Evolutionary conservation across 2,797 vertebrate genomes (phyloP).

Genomic region (Rhincodon typus): DNA sequence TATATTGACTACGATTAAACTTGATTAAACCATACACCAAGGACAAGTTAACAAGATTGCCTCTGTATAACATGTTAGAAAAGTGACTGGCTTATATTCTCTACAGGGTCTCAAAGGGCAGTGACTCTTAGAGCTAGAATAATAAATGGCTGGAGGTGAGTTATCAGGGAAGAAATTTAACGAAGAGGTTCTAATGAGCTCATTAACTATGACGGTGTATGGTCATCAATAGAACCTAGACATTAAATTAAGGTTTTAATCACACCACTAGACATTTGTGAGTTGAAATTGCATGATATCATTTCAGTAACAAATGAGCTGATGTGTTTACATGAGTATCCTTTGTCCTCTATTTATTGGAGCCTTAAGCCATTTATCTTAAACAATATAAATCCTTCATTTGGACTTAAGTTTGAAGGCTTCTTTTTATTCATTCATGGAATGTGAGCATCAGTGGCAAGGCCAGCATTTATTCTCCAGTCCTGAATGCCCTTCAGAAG

Average conservation of each 20-base stretch:
- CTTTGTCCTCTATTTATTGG: neutral
- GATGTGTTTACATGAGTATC: neutral
- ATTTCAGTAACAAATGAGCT: conserved; percentile 14
- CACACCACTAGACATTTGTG: neutral
- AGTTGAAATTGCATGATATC: neutral
- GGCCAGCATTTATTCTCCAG: neutral
- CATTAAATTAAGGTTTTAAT: conserved; percentile 6
- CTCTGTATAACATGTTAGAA: neutral
- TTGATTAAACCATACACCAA: neutral
- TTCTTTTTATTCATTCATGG: neutral
- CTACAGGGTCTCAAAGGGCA: neutral
- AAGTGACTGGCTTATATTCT: neutral
- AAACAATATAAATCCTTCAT: neutral
- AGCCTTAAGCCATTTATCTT: neutral
- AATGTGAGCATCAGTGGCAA: neutral
- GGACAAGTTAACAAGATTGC: neutral
- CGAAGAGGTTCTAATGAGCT: neutral
- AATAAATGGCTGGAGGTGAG: neutral
- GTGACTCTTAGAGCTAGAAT: neutral
- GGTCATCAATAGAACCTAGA: neutral
- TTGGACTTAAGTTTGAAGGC: neutral
- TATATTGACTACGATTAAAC: neutral
- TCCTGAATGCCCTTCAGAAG: neutral
- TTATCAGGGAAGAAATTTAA: neutral
- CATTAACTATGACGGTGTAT: neutral